Evolutionary conservation across 2,888 invertebrate genomes (phyloP), one percentile per base, ranked within the genome.

Genomic region (Drosophila flavopinicola): DNA sequence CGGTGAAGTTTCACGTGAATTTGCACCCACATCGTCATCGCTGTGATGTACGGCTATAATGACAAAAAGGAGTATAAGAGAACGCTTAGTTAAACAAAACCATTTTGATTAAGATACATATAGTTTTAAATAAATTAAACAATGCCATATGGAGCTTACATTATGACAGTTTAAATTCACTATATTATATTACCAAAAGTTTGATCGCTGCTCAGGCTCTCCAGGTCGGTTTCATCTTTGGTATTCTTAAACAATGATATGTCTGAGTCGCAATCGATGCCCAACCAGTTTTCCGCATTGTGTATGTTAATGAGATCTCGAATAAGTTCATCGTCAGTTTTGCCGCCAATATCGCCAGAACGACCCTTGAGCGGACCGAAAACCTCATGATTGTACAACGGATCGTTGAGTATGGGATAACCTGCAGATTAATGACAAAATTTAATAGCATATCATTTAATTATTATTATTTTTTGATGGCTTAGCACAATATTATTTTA

Each of bases 311-410:
- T 97, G 65, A 98, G 93, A 90, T 97, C 97, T 49, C 95, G 92
- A 25, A 97, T 97, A 25, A 98, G 92, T 87, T 98, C 94, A 84
- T 98, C 97, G 88, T 97, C 97, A 0, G 95, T 93, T 91, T 98
- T 97, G 30, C 96, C 97, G 0, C 95, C 96, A 71, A 96, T 95
- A 35, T 72, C 72, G 6, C 72, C 72, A 13, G 56, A 54, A 88
- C 96, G 96, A 2, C 99, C 98, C 80, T 97, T 96, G 54, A 95
- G 93, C 0, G 98, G 98, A 0, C 99, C 99, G 91, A 99, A 99
- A 0, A 97, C 98, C 1, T 95, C 94, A 91, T 97, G 97, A 91
- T 99, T 99, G 93, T 99, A 99, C 1, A 99, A 92, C 0, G 98
- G 97, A 91, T 99, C 99, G 90, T 99, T 99, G 6, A 98, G 95